Percentiles rank a stretch among this genome's conserved stretches.
phyloP scores from a whole-genome alignment of 2,797 vertebrate species.

The Acanthis flammea region DNA sequence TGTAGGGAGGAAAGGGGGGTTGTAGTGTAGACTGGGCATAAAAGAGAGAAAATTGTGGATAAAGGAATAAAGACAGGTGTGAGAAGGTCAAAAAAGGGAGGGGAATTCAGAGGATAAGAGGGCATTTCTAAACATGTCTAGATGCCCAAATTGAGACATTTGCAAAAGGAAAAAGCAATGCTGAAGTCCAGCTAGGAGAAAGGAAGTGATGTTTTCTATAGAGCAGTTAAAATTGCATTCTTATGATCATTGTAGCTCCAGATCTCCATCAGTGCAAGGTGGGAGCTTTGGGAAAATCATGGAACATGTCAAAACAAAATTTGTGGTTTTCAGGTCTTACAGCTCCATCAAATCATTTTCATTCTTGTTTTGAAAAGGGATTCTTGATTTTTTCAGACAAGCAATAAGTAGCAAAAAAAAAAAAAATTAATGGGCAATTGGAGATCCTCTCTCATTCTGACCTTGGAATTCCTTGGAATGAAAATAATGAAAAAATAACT shows the following conservation, averaged over 20 bases:
- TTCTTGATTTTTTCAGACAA: background rate
- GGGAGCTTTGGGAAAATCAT: background rate
- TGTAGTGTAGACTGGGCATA: accelerated
- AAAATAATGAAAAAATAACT: background rate
- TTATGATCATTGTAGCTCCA: background rate
- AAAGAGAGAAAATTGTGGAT: background rate
- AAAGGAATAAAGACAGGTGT: background rate
- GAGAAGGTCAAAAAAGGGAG: background rate
- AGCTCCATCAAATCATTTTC: background rate
- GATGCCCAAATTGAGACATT: background rate
- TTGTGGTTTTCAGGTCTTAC: background rate
- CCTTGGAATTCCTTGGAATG: background rate
- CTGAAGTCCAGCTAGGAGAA: background rate
- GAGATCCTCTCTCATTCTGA: background rate
- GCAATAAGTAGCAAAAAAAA: background rate
- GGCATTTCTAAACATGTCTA: accelerated
- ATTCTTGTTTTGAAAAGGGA: background rate
- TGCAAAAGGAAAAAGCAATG: background rate
- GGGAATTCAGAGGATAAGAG: background rate
- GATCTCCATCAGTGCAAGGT: background rate
- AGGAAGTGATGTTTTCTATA: background rate
- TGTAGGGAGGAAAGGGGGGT: background rate
- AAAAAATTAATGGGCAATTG: background rate
- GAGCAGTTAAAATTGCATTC: background rate
- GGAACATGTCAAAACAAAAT: background rate